Evolutionary conservation across 1,140 invertebrate species (phyloP).

Genomic region (Pseudoatta argentina): DNA sequence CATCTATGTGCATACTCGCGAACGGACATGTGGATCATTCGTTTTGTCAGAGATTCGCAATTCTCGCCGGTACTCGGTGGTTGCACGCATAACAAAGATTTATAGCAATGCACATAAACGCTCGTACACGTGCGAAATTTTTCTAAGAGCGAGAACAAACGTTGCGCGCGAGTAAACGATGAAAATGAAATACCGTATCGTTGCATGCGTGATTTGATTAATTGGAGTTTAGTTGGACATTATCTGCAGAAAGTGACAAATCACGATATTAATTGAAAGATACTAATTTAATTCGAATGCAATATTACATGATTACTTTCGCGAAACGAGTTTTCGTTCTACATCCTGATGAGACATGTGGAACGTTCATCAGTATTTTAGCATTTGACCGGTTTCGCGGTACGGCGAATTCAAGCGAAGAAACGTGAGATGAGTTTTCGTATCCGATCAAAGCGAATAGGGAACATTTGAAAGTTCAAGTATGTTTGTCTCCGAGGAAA

Average conservation of each 20-base stretch:
- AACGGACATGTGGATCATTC: neutral
- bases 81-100: neutral
- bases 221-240: neutral
- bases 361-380: conserved; percentile 25
- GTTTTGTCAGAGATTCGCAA: conserved; percentile 30
- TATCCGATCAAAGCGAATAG: conserved; percentile 14
- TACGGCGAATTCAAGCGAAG: neutral
- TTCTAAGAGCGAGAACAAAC: conserved; percentile 1
- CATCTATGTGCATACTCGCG: conserved; percentile 12
- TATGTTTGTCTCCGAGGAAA: conserved; percentile 3
- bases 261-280: conserved; percentile 33
- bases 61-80: conserved; percentile 14
- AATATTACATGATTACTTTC: conserved; percentile 28
- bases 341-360: neutral
- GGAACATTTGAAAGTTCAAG: conserved; percentile 36
- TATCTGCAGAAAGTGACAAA: neutral
- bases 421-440: conserved; percentile 34
- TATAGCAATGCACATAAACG: neutral
- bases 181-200: neutral
- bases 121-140: neutral
- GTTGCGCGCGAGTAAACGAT: neutral
- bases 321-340: conserved; percentile 34
- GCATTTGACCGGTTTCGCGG: conserved; percentile 9
- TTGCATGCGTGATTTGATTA: conserved; percentile 31
- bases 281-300: conserved; percentile 24